phyloP scores from a whole-genome alignment of 1,140 invertebrate genomes.

The Drosophila sp. region DNA sequence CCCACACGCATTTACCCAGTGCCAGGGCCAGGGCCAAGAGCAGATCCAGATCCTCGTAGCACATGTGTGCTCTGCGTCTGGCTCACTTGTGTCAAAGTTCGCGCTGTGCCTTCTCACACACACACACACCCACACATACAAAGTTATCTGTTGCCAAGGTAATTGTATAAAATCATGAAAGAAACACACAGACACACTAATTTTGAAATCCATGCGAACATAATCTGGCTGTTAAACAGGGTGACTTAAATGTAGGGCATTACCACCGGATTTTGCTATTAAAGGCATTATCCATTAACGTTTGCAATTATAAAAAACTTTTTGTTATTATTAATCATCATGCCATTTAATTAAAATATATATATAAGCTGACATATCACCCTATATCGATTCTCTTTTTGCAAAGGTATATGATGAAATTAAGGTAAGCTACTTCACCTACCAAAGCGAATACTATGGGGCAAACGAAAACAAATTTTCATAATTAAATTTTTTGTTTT shows the following conservation, averaged over 20 bases:
- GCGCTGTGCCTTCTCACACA: conserved; percentile 42
- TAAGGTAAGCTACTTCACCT: conserved; percentile 7
- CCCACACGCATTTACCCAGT: neutral
- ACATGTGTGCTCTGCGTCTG: conserved; percentile 46
- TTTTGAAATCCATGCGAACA: conserved; percentile 10
- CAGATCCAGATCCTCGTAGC: conserved; percentile 23
- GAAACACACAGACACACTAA: neutral
- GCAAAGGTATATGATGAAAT: neutral
- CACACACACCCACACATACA: conserved; percentile 43
- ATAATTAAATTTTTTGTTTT: neutral
- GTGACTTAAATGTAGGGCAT: neutral
- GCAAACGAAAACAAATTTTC: neutral
- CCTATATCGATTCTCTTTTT: neutral
- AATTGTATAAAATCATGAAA: conserved; percentile 58
- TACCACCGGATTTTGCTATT: too few species aligned
- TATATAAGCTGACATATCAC: neutral
- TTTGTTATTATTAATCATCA: neutral
- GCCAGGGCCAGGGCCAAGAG: neutral
- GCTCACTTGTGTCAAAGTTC: conserved; percentile 62
- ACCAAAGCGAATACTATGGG: neutral
- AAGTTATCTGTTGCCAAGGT: conserved; percentile 53
- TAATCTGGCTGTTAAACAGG: conserved; percentile 5
- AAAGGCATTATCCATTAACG: neutral
- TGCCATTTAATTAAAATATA: neutral
- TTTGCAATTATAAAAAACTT: neutral